These are phyloP conservation scores for Sisor rabdophorus DNA, from an alignment of 2,113 vertebrate species.

Conservation along the genomic window DNA sequence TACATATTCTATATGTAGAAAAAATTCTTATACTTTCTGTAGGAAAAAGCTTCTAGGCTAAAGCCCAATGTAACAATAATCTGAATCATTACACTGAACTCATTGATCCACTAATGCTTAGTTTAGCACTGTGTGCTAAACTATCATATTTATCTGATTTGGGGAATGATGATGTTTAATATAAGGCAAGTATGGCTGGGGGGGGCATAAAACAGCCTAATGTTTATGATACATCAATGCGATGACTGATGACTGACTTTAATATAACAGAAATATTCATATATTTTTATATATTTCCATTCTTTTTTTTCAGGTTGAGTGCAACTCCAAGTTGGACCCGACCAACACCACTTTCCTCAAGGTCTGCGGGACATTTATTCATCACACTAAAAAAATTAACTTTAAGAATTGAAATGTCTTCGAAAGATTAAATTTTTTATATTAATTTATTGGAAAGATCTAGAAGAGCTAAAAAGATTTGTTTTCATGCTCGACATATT, in stretches of 20 bases:
- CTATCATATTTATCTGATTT: no score
- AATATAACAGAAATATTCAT: background rate
- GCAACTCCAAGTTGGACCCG: slow-evolving; percentile 97
- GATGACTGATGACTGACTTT: background rate
- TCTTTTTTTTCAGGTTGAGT: slow-evolving; percentile 79
- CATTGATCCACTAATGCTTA: background rate
- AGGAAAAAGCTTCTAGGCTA: background rate
- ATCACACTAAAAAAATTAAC: background rate
- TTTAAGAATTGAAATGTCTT: no score
- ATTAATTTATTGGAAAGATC: no score
- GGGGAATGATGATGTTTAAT: no score
- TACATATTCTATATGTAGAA: background rate
- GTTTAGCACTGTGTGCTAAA: background rate
- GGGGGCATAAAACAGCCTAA: no score
- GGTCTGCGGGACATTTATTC: slow-evolving; percentile 62
- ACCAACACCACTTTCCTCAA: slow-evolving; percentile 96
- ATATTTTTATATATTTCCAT: background rate
- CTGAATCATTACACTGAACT: no score
- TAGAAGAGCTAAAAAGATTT: no score
- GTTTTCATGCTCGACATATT: no score
- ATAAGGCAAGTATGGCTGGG: no score
- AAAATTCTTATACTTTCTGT: background rate
- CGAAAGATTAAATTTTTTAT: no score
- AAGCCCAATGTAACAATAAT: background rate
- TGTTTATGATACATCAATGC: background rate